Evolutionary conservation across 2,888 invertebrate genomes (phyloP), one percentile per base, ranked within the genome.

Genomic region (Tinea semifulvella): DNA sequence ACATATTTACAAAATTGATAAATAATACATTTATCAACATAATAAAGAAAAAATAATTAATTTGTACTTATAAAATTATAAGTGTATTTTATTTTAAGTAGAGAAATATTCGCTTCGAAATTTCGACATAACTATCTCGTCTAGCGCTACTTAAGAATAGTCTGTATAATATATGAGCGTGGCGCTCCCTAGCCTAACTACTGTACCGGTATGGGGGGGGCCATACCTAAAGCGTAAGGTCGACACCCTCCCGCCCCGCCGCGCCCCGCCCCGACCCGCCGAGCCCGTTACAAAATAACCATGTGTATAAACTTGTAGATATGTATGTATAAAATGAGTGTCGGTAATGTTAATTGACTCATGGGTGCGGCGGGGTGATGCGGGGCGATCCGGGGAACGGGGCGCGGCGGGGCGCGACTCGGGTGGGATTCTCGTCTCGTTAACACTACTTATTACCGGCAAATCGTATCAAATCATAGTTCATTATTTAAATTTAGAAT

Each of bases 151-250:
- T 20, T 40, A 36, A 36, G 16, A 4, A 22, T 22, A 40, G 10
- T 3, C 3, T 40, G 40, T 40, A 40, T 40, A 40, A 22, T 11
- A 38, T 20, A 22, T 7, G 20, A 18, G 38, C 19, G 27, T 11
- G 26, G 10, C 3, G 28, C 17, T 2, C 18, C 27, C 57, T 64
- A 63, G 57, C 57, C 58, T 31, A 31, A 31, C 31, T 31, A 79
- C 76, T 76, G 73, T 79, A 76, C 73, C 77, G 79, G 79, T 77
- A 80, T 80, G 79, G 79, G 76, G 75, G 79, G 79, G 67, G 62
- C 67, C 67, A n/a, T n/a, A n/a, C n/a, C n/a, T n/a, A n/a, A n/a
- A n/a, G n/a, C n/a, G n/a, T n/a, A n/a, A n/a, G 31, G 31, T 31
- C 13, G 31, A 31, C 14, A 14, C 31, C 14, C 63, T 69, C 69